Conservation (phyloP, 2,113 vertebrate genomes). For the Dromaius novaehollandiae region DNA sequence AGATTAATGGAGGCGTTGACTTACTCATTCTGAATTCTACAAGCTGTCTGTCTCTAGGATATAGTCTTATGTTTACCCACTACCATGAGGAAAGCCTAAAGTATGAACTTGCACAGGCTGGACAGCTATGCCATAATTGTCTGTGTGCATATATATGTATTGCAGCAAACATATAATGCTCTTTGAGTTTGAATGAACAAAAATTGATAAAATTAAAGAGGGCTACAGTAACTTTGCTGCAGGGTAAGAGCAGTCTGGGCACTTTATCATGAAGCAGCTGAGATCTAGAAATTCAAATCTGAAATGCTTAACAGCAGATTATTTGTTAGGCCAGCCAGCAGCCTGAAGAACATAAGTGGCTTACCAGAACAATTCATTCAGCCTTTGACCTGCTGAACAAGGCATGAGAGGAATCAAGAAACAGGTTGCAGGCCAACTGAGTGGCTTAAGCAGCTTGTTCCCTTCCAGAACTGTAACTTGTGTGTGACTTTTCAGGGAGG, state of each 20-base stretch:
- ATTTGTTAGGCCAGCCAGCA: background rate
- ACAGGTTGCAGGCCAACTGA: background rate
- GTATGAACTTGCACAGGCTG: background rate
- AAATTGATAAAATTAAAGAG: slow-evolving; percentile 14
- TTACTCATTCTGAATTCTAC: background rate
- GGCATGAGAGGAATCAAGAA: background rate
- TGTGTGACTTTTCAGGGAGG: background rate
- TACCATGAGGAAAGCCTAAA: background rate
- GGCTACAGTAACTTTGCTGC: slow-evolving; percentile 15
- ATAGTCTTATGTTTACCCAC: background rate
- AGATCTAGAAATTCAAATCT: slow-evolving; percentile 22
- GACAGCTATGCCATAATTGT: background rate
- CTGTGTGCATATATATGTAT: background rate
- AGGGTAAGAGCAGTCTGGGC: background rate
- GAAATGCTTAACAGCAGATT: background rate
- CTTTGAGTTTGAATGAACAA: slow-evolving; percentile 24
- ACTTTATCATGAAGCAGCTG: slow-evolving; percentile 5
- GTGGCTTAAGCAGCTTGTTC: background rate
- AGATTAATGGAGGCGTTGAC: background rate
- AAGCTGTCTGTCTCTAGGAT: background rate
- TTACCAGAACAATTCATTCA: background rate
- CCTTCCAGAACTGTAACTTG: background rate
- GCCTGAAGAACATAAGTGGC: background rate
- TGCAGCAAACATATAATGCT: slow-evolving; percentile 35
- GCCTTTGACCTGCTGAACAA: background rate